Evolutionary conservation across 2,113 vertebrate genomes (phyloP).

Genomic region (Engystomops pustulosus): DNA sequence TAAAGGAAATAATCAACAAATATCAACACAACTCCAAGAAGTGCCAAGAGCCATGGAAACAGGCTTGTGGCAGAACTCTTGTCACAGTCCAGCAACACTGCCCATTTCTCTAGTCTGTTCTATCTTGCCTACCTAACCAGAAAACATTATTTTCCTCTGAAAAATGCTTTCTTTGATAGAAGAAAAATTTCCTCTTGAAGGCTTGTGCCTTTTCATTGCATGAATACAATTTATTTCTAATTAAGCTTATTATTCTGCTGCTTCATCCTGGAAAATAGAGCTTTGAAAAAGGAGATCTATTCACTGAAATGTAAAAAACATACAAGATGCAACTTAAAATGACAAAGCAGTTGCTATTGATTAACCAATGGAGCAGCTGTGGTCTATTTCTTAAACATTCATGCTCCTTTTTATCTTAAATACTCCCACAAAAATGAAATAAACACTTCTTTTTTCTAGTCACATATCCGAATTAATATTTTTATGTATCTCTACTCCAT

Average conservation of each 20-base stretch:
- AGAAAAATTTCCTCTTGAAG: conserved; percentile 38
- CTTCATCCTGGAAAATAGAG: conserved; percentile 49
- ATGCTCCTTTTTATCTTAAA: conserved; percentile 9
- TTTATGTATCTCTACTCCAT: background rate
- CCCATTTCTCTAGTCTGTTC: conserved; percentile 58
- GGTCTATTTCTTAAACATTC: background rate
- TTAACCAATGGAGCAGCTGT: background rate
- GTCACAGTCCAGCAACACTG: conserved; percentile 63
- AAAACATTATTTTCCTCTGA: conserved; percentile 29
- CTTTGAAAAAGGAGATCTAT: conserved; percentile 37
- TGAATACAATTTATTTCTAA: conserved; percentile 55
- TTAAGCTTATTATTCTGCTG: conserved; percentile 51
- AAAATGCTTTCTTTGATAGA: conserved; percentile 14
- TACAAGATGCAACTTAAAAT: conserved; percentile 36
- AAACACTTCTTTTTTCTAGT: background rate
- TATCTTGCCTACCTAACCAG: conserved; percentile 56
- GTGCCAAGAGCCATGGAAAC: conserved; percentile 61
- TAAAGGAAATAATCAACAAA: conserved; percentile 66
- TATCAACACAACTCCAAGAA: conserved; percentile 63
- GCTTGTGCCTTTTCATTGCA: conserved; percentile 37
- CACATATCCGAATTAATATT: background rate
- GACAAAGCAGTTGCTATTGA: conserved; percentile 35
- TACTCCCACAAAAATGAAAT: background rate
- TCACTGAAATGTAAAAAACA: conserved; percentile 31
- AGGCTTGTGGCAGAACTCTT: conserved; percentile 64